Evolutionary conservation across 2,888 invertebrate genomes (phyloP).

Genomic region (Koerneria pararmatus): DNA sequence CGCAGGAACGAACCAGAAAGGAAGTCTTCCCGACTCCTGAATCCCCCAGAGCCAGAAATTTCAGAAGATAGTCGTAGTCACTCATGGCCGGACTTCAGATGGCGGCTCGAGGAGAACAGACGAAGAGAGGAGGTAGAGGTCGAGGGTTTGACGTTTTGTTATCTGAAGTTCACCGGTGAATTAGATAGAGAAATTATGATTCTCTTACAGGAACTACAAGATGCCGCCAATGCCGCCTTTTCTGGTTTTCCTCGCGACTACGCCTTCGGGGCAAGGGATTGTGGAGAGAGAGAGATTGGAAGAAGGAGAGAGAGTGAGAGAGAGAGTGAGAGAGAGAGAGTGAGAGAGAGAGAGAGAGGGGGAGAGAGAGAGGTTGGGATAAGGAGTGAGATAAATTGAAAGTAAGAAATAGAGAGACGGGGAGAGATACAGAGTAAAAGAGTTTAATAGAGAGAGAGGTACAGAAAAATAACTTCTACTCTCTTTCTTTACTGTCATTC

Average conservation of each 20-base stretch:
- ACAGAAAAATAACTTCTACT: no score
- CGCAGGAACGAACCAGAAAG: constrained; percentile 64
- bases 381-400: background rate
- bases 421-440: no score
- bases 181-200: no score
- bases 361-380: background rate
- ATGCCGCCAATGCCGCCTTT: background rate
- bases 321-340: background rate
- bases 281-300: background rate
- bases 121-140: background rate
- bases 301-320: constrained; percentile 6
- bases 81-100: constrained; percentile 36
- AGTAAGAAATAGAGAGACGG: background rate
- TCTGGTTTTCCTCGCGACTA: background rate
- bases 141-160: background rate
- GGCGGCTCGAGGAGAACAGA: background rate
- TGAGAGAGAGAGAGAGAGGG: constrained; percentile 3
- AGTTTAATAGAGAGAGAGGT: background rate
- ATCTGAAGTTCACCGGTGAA: no score
- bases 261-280: background rate
- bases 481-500: no score
- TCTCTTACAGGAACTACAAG: no score
- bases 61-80: constrained; percentile 86
- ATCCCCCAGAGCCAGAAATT: constrained; percentile 89
- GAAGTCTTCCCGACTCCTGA: constrained; percentile 95